phyloP scores from a whole-genome alignment of 2,113 vertebrate species.

The Peromyscus californicus region DNA sequence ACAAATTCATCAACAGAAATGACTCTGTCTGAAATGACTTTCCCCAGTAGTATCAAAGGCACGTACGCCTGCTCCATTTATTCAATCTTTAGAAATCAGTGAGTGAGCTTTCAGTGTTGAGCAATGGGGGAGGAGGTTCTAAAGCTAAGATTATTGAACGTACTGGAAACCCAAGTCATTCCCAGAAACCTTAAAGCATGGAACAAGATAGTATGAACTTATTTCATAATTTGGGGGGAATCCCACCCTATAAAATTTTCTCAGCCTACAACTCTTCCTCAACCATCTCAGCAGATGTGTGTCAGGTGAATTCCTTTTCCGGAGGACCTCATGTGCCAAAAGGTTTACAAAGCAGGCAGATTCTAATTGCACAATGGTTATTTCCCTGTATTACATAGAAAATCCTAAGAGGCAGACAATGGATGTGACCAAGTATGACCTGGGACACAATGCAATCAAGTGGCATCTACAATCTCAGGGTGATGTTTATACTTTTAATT shows the following conservation, averaged over 20 bases:
- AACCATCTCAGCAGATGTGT: neutral
- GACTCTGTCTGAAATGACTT: neutral
- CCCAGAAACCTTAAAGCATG: neutral
- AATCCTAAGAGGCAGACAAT: neutral
- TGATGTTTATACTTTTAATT: slow-evolving; percentile 1
- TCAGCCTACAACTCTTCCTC: neutral
- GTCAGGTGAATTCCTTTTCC: neutral
- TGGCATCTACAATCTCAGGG: neutral
- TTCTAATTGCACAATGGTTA: neutral
- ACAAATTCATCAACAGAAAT: neutral
- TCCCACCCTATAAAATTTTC: neutral
- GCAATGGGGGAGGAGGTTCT: neutral
- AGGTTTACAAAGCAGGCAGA: neutral
- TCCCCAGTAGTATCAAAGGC: neutral
- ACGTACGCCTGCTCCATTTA: neutral
- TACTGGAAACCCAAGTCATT: slow-evolving; percentile 8
- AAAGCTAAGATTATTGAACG: slow-evolving; percentile 17
- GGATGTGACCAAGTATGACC: neutral
- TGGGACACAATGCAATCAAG: neutral
- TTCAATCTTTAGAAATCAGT: slow-evolving; percentile 22
- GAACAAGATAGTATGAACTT: neutral
- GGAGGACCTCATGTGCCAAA: neutral
- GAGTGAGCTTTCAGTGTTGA: neutral
- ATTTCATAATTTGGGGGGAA: slow-evolving; percentile 19
- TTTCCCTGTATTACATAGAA: neutral